Percentiles rank a stretch among this genome's conserved stretches.
These are phyloP conservation scores for Calliopum simillimum DNA, from an alignment of 2,888 invertebrate species.

Conservation along the genomic window DNA sequence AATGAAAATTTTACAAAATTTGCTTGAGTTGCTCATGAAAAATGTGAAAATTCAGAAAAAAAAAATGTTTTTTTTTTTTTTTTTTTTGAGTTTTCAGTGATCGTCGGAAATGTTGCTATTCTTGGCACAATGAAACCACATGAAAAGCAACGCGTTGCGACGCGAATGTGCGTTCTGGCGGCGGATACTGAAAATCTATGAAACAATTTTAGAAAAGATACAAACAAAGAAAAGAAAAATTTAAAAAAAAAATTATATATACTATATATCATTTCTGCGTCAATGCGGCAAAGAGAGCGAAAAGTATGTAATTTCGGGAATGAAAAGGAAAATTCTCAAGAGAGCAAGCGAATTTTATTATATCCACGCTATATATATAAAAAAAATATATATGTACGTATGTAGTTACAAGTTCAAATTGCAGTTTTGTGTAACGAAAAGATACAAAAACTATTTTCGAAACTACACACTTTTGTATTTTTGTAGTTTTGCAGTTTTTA, in stretches of 20 bases:
- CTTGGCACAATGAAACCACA: slow-evolving; percentile 12
- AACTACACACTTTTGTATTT: not conserved
- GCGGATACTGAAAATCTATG: too few relatives aligned
- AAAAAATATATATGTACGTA: too few relatives aligned
- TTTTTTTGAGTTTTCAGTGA: too few relatives aligned
- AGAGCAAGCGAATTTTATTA: not conserved
- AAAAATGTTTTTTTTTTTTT: not conserved
- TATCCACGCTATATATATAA: too few relatives aligned
- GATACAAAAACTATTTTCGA: not conserved
- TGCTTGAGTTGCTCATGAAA: slow-evolving; percentile 48
- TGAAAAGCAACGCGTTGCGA: too few relatives aligned
- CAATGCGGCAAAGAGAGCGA: not conserved
- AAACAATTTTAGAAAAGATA: too few relatives aligned
- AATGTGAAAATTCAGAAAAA: slow-evolving; percentile 41
- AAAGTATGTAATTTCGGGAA: not conserved
- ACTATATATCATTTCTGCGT: slow-evolving; percentile 18
- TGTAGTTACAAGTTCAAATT: slow-evolving; percentile 23
- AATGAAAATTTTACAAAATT: slow-evolving; percentile 52
- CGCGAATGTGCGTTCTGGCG: too few relatives aligned
- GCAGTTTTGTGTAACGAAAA: slow-evolving; percentile 5
- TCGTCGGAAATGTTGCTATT: not conserved
- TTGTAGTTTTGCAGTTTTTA: not conserved
- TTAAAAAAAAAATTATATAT: slow-evolving; percentile 16
- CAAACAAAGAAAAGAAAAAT: not conserved
- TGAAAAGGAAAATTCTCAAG: too few relatives aligned